Evolutionary conservation across 2,888 invertebrate genomes (phyloP).

Genomic region (Abscondita cerata): DNA sequence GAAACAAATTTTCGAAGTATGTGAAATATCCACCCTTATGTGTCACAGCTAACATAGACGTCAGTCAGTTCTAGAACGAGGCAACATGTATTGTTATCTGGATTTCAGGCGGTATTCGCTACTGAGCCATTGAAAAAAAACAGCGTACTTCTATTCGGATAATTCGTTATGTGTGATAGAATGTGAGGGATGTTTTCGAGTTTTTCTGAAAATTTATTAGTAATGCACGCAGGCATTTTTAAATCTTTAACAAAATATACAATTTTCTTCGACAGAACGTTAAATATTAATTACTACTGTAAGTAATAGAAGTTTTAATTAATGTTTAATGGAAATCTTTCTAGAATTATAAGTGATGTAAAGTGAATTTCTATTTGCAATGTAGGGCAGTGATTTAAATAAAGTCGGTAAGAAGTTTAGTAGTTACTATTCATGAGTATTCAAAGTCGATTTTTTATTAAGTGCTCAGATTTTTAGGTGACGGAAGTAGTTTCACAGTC

Average conservation of each 20-base stretch:
- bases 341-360: too few relatives aligned
- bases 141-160: slow-evolving; percentile 45
- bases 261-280: too few relatives aligned
- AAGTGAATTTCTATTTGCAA: too few relatives aligned
- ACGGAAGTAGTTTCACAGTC: slow-evolving; percentile 51
- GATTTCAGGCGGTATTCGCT: slow-evolving; percentile 47
- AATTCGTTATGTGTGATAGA: slow-evolving; percentile 44
- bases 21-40: slow-evolving; percentile 22
- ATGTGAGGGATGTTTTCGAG: slow-evolving; percentile 35
- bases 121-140: slow-evolving; percentile 47
- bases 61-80: slow-evolving; percentile 41
- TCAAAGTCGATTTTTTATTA: slow-evolving; percentile 10
- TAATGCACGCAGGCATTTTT: too few relatives aligned
- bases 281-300: too few relatives aligned
- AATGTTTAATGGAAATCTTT: too few relatives aligned
- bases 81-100: slow-evolving; percentile 46
- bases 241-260: too few relatives aligned
- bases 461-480: slow-evolving; percentile 23
- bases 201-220: background rate
- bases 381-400: too few relatives aligned
- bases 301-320: too few relatives aligned
- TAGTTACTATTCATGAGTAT: too few relatives aligned
- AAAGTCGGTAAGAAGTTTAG: too few relatives aligned
- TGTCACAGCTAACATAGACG: slow-evolving; percentile 42
- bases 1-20: slow-evolving; percentile 20